A percentile compares a stretch with the other conserved stretches of the same genome.
Conservation (phyloP, 2,888 invertebrate genomes). For the Opisthograptis luteolata region DNA sequence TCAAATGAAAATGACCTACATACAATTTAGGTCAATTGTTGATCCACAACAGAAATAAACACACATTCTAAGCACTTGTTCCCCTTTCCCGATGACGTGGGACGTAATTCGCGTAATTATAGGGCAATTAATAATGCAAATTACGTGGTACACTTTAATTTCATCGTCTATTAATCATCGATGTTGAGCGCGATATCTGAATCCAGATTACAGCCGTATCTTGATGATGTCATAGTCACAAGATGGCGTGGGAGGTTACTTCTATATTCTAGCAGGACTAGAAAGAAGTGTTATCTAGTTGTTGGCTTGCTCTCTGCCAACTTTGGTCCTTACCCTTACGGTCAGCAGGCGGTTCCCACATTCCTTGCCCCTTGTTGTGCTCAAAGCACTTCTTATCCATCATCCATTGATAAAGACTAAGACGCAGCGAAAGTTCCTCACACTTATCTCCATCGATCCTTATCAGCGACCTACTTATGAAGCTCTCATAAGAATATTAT, state of each 20-base stretch:
- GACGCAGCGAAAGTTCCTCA: no score
- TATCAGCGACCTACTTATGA: no score
- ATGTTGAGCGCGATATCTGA: constrained; percentile 21
- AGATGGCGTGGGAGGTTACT: background rate
- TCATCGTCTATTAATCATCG: constrained; percentile 27
- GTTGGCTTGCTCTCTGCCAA: no score
- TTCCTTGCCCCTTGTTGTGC: no score
- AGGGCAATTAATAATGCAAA: constrained; percentile 24
- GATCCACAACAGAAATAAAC: background rate
- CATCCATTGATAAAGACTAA: no score
- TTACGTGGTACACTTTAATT: constrained; percentile 26
- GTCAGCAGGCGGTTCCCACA: no score
- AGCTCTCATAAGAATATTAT: no score
- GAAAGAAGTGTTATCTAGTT: background rate
- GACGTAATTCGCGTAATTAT: constrained; percentile 21
- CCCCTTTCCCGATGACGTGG: constrained; percentile 10
- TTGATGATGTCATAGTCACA: constrained; percentile 10
- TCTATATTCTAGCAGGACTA: background rate
- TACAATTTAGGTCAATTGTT: background rate
- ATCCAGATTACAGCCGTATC: constrained; percentile 22
- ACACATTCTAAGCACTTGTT: background rate
- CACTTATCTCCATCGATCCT: no score
- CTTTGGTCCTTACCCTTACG: no score
- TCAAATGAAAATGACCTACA: background rate
- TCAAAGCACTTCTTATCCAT: no score